Conservation (phyloP, 1,140 invertebrate genomes). For the Homarus americanus region DNA sequence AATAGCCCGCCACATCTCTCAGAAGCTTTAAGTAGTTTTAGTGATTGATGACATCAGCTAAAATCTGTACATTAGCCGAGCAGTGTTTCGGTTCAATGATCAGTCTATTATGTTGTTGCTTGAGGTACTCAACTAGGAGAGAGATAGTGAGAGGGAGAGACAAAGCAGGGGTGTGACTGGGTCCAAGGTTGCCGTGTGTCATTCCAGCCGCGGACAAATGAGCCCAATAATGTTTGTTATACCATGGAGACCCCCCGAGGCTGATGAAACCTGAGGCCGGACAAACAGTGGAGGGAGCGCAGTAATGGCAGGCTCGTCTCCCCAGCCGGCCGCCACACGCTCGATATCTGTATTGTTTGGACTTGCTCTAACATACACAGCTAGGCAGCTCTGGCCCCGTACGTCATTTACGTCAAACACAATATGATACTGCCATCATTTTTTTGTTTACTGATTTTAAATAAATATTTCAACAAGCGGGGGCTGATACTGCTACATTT, state of each 20-base stretch:
- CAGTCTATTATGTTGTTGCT: no score
- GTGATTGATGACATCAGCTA: no score
- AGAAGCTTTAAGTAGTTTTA: no score
- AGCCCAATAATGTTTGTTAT: not conserved
- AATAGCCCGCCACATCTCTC: no score
- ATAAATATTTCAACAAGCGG: not conserved
- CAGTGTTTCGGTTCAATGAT: no score
- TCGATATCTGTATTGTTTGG: no score
- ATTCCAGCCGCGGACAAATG: not conserved
- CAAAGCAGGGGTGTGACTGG: not conserved
- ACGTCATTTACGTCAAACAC: not conserved
- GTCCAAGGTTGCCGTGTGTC: not conserved
- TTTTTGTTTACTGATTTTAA: not conserved
- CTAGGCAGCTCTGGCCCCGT: no score
- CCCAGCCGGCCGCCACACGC: no score
- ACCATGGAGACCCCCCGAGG: not conserved
- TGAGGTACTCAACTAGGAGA: no score
- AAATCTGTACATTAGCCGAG: no score
- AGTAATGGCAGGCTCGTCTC: not conserved
- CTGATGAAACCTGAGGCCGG: not conserved
- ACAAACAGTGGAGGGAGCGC: not conserved
- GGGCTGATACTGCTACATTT: not conserved
- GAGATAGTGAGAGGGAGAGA: not conserved
- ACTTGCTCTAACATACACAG: no score
- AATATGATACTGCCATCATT: not conserved